Evolutionary conservation across 2,113 vertebrate species (phyloP).

Genomic region (Carollia perspicillata): DNA sequence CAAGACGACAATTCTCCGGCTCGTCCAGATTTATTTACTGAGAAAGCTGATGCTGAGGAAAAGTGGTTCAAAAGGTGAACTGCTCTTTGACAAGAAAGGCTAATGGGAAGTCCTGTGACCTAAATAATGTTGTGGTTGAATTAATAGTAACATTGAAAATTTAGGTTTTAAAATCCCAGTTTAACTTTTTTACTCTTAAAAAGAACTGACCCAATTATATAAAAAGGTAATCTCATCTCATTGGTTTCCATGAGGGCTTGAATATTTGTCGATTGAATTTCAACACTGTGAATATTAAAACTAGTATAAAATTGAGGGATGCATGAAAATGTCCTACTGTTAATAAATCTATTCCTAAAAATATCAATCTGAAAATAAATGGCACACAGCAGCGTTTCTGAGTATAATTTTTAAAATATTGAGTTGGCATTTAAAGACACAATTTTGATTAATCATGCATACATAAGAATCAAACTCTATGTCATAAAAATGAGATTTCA

Average conservation of each 20-base stretch:
- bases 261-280: constrained; percentile 49
- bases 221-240: background rate
- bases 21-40: constrained; percentile 91
- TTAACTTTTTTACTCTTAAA: background rate
- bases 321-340: constrained; percentile 35
- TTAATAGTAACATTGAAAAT: background rate
- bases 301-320: background rate
- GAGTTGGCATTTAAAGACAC: background rate
- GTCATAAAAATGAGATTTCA: background rate
- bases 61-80: constrained; percentile 92
- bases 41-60: constrained; percentile 93
- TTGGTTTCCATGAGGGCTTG: background rate
- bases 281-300: constrained; percentile 21
- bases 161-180: background rate
- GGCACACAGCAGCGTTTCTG: background rate
- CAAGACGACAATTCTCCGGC: constrained; percentile 92
- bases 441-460: background rate
- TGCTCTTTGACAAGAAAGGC: constrained; percentile 92
- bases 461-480: constrained; percentile 15
- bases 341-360: constrained; percentile 50
- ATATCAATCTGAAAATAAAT: constrained; percentile 12
- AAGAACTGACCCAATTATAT: constrained; percentile 14
- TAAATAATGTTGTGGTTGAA: constrained; percentile 65
- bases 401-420: background rate
- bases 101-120: constrained; percentile 95